Evolutionary conservation across 1,140 invertebrate genomes (phyloP).

Genomic region (Cydia splendana): DNA sequence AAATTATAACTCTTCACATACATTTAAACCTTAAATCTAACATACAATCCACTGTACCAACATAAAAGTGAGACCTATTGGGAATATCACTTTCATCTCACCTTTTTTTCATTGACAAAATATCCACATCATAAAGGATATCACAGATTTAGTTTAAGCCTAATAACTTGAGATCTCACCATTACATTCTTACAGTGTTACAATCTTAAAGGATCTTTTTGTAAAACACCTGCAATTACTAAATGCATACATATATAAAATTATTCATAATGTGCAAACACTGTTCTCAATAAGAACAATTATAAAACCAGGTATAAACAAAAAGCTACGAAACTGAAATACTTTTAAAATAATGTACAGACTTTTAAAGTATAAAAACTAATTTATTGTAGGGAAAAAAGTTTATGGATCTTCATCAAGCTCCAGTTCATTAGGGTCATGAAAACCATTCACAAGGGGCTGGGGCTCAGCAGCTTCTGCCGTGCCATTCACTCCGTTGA

Average conservation of each 20-base stretch:
- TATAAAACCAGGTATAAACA: conserved; percentile 39
- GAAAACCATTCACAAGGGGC: conserved; percentile 69
- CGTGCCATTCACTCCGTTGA: conserved; percentile 56
- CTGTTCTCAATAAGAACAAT: conserved; percentile 30
- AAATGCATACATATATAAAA: conserved; percentile 41
- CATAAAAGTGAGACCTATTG: conserved; percentile 73
- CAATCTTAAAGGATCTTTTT: conserved; percentile 42
- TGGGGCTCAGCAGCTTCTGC: conserved; percentile 44
- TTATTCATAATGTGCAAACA: conserved; percentile 37
- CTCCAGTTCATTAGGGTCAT: conserved; percentile 50
- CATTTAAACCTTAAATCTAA: conserved; percentile 42
- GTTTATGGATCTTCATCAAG: conserved; percentile 26
- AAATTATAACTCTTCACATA: conserved; percentile 48
- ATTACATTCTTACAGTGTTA: conserved; percentile 65
- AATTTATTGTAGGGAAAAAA: conserved; percentile 21
- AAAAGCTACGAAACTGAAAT: conserved; percentile 30
- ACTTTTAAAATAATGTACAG: conserved; percentile 32
- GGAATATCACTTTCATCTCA: conserved; percentile 43
- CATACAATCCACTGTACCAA: conserved; percentile 53
- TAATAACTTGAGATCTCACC: conserved; percentile 67
- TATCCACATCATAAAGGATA: conserved; percentile 56
- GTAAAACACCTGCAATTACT: conserved; percentile 53
- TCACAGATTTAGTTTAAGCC: conserved; percentile 63
- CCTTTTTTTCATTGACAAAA: conserved; percentile 44
- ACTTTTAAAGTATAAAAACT: conserved; percentile 28